Evolutionary conservation across 35 echinoderm and acorn worm genomes (phyloP).

Genomic region (Stichopus chloronotus): DNA sequence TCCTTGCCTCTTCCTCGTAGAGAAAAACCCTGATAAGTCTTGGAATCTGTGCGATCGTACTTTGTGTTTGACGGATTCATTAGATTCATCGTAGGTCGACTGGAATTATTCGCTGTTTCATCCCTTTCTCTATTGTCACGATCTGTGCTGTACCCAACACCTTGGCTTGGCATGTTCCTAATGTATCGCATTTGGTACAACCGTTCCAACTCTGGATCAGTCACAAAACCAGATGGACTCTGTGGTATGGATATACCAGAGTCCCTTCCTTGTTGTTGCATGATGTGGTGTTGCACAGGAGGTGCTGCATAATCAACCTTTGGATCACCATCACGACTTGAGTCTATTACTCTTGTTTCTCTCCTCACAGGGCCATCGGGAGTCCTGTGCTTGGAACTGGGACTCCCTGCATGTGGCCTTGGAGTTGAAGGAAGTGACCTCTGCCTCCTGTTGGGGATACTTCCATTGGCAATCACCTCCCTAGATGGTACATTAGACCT

Average conservation of each 20-base stretch:
- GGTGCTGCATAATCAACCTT: neutral
- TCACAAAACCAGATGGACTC: slow-evolving; percentile 53
- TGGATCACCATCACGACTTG: neutral
- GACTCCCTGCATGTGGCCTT: neutral
- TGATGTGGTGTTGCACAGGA: neutral
- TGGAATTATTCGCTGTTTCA: neutral
- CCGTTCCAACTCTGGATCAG: slow-evolving; percentile 65
- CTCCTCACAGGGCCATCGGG: neutral
- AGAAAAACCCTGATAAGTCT: too few species aligned
- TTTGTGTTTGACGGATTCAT: too few species aligned
- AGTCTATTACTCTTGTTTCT: neutral
- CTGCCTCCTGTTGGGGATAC: neutral
- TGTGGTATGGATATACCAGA: slow-evolving; percentile 14
- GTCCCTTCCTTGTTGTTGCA: slow-evolving; percentile 51
- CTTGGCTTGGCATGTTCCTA: neutral
- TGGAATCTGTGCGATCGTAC: too few species aligned
- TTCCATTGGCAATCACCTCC: neutral
- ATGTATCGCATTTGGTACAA: slow-evolving; percentile 49
- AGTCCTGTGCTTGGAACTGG: neutral
- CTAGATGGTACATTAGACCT: neutral
- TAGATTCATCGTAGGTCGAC: too few species aligned
- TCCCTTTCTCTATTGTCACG: neutral
- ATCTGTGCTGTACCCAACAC: slow-evolving; percentile 45
- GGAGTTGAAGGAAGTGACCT: neutral
- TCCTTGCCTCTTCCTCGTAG: too few species aligned